phyloP scores from a whole-genome alignment of 2,797 vertebrate genomes.

The Poecilia wingei region DNA sequence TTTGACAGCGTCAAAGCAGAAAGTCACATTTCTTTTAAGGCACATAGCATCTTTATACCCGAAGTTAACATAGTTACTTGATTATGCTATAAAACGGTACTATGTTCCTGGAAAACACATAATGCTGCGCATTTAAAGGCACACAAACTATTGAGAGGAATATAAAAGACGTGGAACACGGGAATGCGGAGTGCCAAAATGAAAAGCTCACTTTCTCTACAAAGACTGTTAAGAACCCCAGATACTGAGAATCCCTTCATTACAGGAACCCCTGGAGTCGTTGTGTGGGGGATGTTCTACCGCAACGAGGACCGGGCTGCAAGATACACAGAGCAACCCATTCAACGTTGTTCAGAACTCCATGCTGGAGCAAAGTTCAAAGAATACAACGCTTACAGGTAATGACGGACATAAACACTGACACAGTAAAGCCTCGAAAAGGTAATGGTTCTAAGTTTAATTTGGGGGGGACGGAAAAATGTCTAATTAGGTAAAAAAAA shows the following conservation, averaged over 20 bases:
- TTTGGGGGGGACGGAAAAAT: no score
- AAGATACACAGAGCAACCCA: background rate
- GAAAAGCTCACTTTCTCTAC: background rate
- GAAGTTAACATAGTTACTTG: no score
- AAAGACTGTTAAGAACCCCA: background rate
- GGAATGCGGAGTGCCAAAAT: background rate
- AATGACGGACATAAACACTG: background rate
- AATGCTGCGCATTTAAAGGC: background rate
- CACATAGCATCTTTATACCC: no score
- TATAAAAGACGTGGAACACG: background rate
- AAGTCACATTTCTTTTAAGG: no score
- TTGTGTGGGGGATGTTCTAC: background rate
- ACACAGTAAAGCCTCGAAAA: background rate
- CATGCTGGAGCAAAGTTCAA: background rate
- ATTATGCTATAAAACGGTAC: no score
- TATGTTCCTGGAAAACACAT: no score
- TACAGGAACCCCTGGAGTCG: background rate
- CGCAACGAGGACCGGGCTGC: background rate
- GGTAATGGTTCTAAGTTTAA: background rate
- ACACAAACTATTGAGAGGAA: background rate
- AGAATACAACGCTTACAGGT: background rate
- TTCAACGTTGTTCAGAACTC: background rate
- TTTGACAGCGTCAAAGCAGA: no score
- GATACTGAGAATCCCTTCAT: background rate
- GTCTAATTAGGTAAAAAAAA: background rate